Conservation (phyloP, 2,113 vertebrate species). For the Phasianus colchicus region DNA sequence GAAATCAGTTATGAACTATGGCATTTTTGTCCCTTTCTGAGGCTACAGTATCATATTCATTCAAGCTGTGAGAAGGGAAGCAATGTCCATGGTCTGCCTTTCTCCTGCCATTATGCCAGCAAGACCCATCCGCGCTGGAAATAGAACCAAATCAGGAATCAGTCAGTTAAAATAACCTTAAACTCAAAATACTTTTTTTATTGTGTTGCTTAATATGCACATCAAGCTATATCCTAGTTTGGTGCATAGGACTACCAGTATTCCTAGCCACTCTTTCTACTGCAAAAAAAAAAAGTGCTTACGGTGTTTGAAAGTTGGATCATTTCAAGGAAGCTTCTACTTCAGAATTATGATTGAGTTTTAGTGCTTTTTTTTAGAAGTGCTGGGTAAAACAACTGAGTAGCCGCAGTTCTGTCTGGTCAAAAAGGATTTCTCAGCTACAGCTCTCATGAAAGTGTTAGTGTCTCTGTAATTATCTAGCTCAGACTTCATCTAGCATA, state of each 20-base stretch:
- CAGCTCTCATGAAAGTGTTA: neutral
- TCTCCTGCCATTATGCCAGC: neutral
- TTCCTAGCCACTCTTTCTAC: neutral
- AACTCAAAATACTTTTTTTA: neutral
- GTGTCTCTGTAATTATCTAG: neutral
- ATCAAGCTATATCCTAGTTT: neutral
- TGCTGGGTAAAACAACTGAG: neutral
- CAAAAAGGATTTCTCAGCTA: neutral
- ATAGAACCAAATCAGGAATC: neutral
- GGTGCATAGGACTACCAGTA: neutral
- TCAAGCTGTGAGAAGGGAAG: neutral
- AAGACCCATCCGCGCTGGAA: neutral
- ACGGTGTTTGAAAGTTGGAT: neutral
- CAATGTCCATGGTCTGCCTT: neutral
- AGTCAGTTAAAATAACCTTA: neutral
- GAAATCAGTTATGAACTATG: neutral
- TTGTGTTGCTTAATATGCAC: neutral
- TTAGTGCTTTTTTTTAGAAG: neutral
- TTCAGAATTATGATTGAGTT: fast-evolving
- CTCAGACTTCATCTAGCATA: neutral
- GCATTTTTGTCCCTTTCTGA: conserved; percentile 1
- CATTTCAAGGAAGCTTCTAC: neutral
- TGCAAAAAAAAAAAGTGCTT: neutral
- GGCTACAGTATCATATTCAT: neutral
- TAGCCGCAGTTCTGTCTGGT: neutral